Evolutionary conservation across 2,797 vertebrate species (phyloP), one percentile per base, ranked within the genome.

Genomic region (Euthynnus affinis): DNA sequence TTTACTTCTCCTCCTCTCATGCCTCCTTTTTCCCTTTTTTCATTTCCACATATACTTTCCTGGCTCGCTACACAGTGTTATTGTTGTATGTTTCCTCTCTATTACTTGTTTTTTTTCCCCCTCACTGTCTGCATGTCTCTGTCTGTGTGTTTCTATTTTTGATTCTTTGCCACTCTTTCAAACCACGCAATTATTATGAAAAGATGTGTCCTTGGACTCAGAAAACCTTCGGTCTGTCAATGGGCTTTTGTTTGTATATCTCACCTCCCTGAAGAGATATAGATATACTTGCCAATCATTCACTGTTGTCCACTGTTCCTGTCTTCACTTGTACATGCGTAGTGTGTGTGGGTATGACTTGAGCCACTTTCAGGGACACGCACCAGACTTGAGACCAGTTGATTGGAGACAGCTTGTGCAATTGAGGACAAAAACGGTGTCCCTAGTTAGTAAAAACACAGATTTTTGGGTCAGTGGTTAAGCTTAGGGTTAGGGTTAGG

Each of bases 161-260:
- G 1, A 34, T 37, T n/a, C 9, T 27, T 32, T 53, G 42, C 6
- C 15, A 37, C 56, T 77, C 17, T 23, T 74, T 66, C 32, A 22
- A 29, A 23, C 13, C 23, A 25, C 22, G 56, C 49, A 56, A 18
- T 77, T 59, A 46, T 57, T 57, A n/a, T n/a, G n/a, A 6, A 49
- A 74, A 77, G 37, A 23, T 59, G 49, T 61, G 76, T 76, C 83
- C 87, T 83, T 85, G 82, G 72, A 74, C 79, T 69, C 34, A 13
- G 66, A 53, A 65, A 66, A 55, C 58, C 66, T 58, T 48, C 48
- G 22, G 29, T 70, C 32, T 76, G 71, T 79, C 80, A 84, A 61
- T 68, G 71, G 78, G 69, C 56, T 67, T 72, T 82, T 85, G 80
- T 88, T 82, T 71, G 46, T 61, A 53, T 69, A 63, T 81, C 83